Conservation (phyloP, 2,797 vertebrate species). For the Philypnodon macrostomus region DNA sequence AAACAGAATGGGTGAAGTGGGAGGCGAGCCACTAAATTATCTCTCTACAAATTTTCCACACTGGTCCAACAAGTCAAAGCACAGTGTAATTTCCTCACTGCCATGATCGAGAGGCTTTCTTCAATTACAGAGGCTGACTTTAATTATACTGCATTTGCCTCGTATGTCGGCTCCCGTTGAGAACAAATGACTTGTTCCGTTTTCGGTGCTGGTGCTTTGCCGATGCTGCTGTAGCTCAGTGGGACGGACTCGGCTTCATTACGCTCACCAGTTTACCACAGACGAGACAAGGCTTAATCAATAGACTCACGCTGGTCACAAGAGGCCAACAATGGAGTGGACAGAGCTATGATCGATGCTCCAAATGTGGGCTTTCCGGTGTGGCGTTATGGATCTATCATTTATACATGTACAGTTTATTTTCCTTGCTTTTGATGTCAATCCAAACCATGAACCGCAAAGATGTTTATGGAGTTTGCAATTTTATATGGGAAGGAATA, state of each 20-base stretch:
- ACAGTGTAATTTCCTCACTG: constrained; percentile 56
- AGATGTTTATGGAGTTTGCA: too few relatives aligned
- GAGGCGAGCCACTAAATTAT: constrained; percentile 46
- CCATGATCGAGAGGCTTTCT: constrained; percentile 62
- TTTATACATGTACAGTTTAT: constrained; percentile 14
- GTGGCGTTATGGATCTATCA: constrained; percentile 25
- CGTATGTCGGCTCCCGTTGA: constrained; percentile 55
- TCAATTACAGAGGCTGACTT: constrained; percentile 69
- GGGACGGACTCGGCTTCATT: constrained; percentile 53
- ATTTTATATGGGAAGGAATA: too few relatives aligned
- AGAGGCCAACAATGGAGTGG: constrained; percentile 40
- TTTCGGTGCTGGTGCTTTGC: constrained; percentile 28
- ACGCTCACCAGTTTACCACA: constrained; percentile 36
- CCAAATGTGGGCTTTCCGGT: constrained; percentile 34
- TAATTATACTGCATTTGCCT: constrained; percentile 73
- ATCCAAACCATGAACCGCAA: neutral
- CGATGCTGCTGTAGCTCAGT: constrained; percentile 27
- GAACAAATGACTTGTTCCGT: constrained; percentile 51
- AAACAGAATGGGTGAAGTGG: too few relatives aligned
- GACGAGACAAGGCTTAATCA: constrained; percentile 56
- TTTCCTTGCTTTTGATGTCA: constrained; percentile 1
- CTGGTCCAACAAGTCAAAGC: constrained; percentile 61
- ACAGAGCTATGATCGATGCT: constrained; percentile 51
- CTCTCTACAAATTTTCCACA: constrained; percentile 54
- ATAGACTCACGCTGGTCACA: constrained; percentile 62